phyloP scores from a whole-genome alignment of 2,888 invertebrate species.

The Sisyra terminalis region DNA sequence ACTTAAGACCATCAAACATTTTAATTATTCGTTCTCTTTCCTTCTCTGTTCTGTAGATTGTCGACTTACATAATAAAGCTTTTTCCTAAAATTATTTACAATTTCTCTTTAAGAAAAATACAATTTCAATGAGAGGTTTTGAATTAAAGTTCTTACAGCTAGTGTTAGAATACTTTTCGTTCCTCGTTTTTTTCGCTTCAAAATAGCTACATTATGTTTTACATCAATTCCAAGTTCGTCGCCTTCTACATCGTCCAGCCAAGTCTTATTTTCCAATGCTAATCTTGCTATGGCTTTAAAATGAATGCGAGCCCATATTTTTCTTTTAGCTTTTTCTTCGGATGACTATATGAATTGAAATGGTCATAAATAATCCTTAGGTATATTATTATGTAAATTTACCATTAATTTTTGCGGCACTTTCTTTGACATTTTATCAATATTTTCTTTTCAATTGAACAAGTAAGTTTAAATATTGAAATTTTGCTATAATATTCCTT shows the following conservation, averaged over 20 bases:
- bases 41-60: conserved; percentile 33
- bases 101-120: too few species aligned
- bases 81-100: conserved; percentile 37
- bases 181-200: too few species aligned
- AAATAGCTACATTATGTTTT: too few species aligned
- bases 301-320: conserved; percentile 30
- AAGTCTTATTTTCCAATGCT: conserved; percentile 37
- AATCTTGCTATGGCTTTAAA: conserved; percentile 38
- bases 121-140: too few species aligned
- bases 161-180: too few species aligned
- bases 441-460: too few species aligned
- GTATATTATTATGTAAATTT: too few species aligned
- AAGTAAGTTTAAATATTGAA: too few species aligned
- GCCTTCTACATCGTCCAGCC: conserved; percentile 35
- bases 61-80: conserved; percentile 36
- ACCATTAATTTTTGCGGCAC: neutral
- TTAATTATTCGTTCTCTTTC: conserved; percentile 39
- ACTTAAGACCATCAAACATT: conserved; percentile 40
- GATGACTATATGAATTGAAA: neutral
- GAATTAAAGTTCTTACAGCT: too few species aligned
- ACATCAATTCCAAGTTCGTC: too few species aligned
- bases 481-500: too few species aligned
- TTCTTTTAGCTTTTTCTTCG: neutral
- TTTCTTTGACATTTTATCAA: neutral
- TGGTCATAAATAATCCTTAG: too few species aligned